phyloP scores from a whole-genome alignment of 2,888 invertebrate genomes.

The Spodoptera littoralis region DNA sequence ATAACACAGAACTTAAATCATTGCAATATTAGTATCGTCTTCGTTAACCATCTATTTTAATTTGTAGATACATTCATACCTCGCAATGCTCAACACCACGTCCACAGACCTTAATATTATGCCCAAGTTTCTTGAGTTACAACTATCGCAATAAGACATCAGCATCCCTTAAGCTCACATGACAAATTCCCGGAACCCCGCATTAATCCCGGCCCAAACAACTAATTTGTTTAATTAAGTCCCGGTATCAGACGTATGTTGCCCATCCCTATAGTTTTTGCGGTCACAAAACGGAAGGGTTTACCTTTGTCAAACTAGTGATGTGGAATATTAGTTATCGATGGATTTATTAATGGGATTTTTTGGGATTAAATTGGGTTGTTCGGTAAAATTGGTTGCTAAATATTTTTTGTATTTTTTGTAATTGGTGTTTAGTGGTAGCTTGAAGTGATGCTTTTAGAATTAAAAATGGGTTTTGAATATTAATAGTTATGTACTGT shows the following conservation, averaged over 20 bases:
- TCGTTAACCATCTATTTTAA: too few species aligned
- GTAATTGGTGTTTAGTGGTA: too few species aligned
- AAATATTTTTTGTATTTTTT: too few species aligned
- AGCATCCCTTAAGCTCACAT: conserved; percentile 30
- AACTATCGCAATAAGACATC: conserved; percentile 24
- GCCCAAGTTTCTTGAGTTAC: conserved; percentile 1
- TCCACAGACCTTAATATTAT: too few species aligned
- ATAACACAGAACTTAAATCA: too few species aligned
- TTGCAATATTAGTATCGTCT: too few species aligned
- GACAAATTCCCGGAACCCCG: conserved; percentile 43
- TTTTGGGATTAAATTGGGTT: neutral
- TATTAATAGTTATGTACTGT: too few species aligned
- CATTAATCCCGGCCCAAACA: conserved; percentile 53
- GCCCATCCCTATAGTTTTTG: conserved; percentile 70
- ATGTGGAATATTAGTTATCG: conserved; percentile 18
- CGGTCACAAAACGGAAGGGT: conserved; percentile 62
- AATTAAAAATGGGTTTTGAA: too few species aligned
- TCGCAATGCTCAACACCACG: too few species aligned
- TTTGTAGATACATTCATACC: too few species aligned
- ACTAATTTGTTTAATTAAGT: conserved; percentile 74
- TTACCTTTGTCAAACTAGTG: conserved; percentile 59
- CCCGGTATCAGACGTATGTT: conserved; percentile 59
- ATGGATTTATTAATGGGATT: conserved; percentile 4
- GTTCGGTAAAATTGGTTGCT: too few species aligned
- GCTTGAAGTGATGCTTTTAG: too few species aligned